Evolutionary conservation across 2,888 invertebrate genomes (phyloP), one percentile per base, ranked within the genome.

Genomic region (Lasius platythorax): DNA sequence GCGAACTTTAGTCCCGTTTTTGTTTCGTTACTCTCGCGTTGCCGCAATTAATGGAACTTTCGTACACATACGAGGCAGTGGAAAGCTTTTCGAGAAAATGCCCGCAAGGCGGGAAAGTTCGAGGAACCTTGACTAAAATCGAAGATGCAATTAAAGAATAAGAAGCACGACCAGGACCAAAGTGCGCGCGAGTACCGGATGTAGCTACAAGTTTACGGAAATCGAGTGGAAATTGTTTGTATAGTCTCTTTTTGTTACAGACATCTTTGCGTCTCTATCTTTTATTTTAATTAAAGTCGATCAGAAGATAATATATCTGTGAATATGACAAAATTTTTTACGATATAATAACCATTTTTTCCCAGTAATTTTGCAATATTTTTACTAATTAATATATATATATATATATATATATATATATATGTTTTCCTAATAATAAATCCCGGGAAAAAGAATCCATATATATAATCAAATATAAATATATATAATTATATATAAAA

Each of bases 1-100:
- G 79, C 72, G 74, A 68, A 82, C 82, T 85, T 86, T 85, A 75
- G 85, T 85, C 85, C 66, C 83, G 46, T 66, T 61, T 68, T 64
- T 64, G 56, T 30, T 61, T 64, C 33, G 23, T 18, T 23, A 15
- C 28, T 63, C 30, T 63, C 30, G 75, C 53, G 53, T 23, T 53
- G 33, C 50, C 56, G 73, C 63, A 28, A 40, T 15, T n/a, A 53
- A 46, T 53, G 30, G 11, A 18, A 70, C 30, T 30, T 61, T 61
- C 30, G 28, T 15, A 18, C 28, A 28, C 37, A 40, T 53, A 53
- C 53, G n/a, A 53, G 53, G 53, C 11, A 23, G 6, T 15, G 11
- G 15, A 9, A 28, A 46, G 23, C 40, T 6, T 72, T 61, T 61
- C 28, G 46, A 40, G 28, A 81, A 50, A 37, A 23, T 50, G 18